Base-by-base conservation (phyloP, 2,888 invertebrate genomes). In the Dorcus parallelipipedus region DNA sequence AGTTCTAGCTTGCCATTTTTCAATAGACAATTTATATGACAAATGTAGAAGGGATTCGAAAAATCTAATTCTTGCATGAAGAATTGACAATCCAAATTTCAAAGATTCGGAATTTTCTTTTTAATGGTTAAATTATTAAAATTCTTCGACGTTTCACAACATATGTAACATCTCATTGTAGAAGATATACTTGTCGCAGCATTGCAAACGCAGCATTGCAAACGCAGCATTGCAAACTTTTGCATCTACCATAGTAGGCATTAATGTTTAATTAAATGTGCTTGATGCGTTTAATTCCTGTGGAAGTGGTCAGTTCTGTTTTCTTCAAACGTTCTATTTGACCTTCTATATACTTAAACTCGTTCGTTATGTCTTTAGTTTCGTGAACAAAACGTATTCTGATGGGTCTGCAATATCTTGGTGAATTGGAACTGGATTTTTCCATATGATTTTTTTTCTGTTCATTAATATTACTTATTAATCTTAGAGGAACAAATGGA, bases 351-450 rank as follows among this genome's bases (percentile, higher is more conserved):
- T 53, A 49, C 9, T 23, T 5, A 8, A 63, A 61, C 61, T 66
- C 55, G 20, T 60, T 60, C 47, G 61, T 66, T 4, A 60, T 48
- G 43, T 66, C 61, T 48, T 26, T 57, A 40, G 62, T 58, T 65
- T 66, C 65, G 40, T 63, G 48, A 39, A 43, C 50, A 48, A 67
- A 68, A 50, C 66, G 40, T 42, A 65, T 58, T n/a, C 64, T 39
- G 38, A 69, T 68, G 14, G 64, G 67, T 49, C 66, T 49, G 49
- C 67, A 68, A 52, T 49, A 70, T n/a, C 72, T 54, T n/a, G 71
- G 14, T 14, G 14, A 71, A n/a, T n/a, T n/a, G n/a, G n/a, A n/a
- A 58, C 61, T 54, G 69, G 70, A 52, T 70, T 71, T 60, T 71
- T 64, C 71, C 69, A 71, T 10, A 70, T 47, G 8, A 65, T 60